Base-by-base conservation (phyloP, 2,888 invertebrate genomes). In the Anthoptus insignis region DNA sequence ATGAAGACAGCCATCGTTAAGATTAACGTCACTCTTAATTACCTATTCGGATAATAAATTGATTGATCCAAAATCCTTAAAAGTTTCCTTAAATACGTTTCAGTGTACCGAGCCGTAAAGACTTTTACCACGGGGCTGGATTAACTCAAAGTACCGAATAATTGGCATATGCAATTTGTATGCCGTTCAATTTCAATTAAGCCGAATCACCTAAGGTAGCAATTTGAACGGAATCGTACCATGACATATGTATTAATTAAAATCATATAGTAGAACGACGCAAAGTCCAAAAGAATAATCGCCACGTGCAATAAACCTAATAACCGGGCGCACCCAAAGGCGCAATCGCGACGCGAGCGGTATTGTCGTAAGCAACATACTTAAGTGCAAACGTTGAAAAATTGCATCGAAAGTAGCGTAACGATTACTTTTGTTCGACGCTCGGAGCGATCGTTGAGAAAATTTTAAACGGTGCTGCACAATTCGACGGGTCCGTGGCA, bases 71-170 rank as follows among this genome's bases (percentile, higher is more conserved):
- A 53, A 53, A 27, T 53, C 52, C 37, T 45, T 29, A 53, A 53
- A 60, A 53, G 29, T 60, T 60, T 39, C 16, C 39, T 50, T 37
- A 34, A 45, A 32, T 32, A 34, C 32, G 24, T 24, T 21, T 39
- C 9, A 27, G 27, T 42, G 39, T 52, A 39, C 50, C 50, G 50
- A 59, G 8, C 50, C 50, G 27, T 57, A 27, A 52, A 59, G 24
- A 39, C 50, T 37, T 37, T 27, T 37, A 34, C 71, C 54, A 16
- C 68, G 59, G 68, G 74, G 76, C 71, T 68, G 66, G 65, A 72
- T 69, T 67, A 72, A 73, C 73, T 71, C 75, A 78, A 74, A 73
- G 70, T 70, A 66, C 71, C 66, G 56, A 66, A 66, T 77, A 76
- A 75, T 76, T 72, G 71, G 72, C 76, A 74, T 72, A 34, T 53